phyloP scores from a whole-genome alignment of 1,140 invertebrate species.

The Drosophila nigrodunni region DNA sequence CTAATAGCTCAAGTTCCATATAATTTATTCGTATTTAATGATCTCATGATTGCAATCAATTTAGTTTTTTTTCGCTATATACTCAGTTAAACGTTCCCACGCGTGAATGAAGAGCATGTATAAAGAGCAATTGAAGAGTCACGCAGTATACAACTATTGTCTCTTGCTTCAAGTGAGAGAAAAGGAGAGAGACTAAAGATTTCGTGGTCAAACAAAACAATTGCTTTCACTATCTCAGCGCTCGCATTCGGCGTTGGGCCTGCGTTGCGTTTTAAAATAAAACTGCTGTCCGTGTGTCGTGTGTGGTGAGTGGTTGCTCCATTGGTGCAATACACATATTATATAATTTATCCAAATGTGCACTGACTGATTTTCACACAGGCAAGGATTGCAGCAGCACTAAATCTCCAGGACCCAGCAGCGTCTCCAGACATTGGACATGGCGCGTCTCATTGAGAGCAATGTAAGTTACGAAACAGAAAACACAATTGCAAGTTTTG shows the following conservation, averaged over 20 bases:
- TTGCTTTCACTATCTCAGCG: slow-evolving; percentile 52
- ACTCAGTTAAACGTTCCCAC: not conserved
- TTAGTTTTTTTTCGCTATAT: not conserved
- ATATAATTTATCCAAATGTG: slow-evolving; percentile 58
- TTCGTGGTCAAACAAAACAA: slow-evolving; percentile 62
- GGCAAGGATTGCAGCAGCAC: not conserved
- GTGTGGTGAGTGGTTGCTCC: slow-evolving; percentile 36
- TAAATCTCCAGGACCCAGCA: slow-evolving; percentile 22
- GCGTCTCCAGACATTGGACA: slow-evolving; percentile 42
- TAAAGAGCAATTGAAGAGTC: slow-evolving; percentile 18
- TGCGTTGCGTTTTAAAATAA: slow-evolving; percentile 48
- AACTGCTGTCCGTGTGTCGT: slow-evolving; percentile 26
- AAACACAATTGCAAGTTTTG: slow-evolving; percentile 16
- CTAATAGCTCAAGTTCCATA: not conserved
- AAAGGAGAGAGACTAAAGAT: slow-evolving; percentile 2
- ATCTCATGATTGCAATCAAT: not conserved
- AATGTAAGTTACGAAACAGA: slow-evolving; percentile 71
- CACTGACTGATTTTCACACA: slow-evolving; percentile 42
- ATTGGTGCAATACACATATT: slow-evolving; percentile 43
- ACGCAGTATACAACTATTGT: not conserved
- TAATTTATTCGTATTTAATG: slow-evolving; percentile 1
- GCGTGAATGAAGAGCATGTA: not conserved
- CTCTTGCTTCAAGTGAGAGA: slow-evolving; percentile 14
- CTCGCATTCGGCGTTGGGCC: slow-evolving; percentile 39
- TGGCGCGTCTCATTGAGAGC: slow-evolving; percentile 73